Evolutionary conservation across 2,113 vertebrate genomes (phyloP), one percentile per base, ranked within the genome.

Genomic region (Ellobius talpinus): DNA sequence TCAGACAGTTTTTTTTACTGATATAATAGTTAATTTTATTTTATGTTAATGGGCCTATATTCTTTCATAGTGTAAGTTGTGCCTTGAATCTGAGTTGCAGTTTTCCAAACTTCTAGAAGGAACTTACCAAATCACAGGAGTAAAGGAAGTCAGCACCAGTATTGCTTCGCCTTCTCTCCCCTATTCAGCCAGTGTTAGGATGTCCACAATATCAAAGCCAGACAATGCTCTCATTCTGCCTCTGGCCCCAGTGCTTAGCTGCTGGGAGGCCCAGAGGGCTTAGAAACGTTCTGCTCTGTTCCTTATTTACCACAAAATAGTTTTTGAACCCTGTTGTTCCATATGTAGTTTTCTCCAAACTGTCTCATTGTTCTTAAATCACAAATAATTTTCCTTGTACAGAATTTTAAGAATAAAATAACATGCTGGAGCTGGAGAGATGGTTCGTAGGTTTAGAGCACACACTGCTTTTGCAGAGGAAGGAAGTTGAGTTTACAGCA

Each of bases 171-270:
- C 1, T 26, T 12, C 12, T n/a, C 0, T 36, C 11, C 36, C 55
- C 17, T 47, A 31, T 4, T 13, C 12, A 50, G 2, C 33, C 45
- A 50, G 50, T 13, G 45, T 17, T 88, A 31, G n/a, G 8, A 42
- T 45, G 19, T 11, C 45, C 6, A 8, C 17, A 66, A n/a, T 55
- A 58, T 50, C 21, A 36, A 89, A 45, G 5, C 33, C 31, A 5
- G n/a, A 31, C 14, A 13, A 7, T 0, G 23, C 39, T 72, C 0
- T 1, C 2, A 11, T 9, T n/a, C 63, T 42, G 39, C 12, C 70
- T 50, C 52, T 8, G 13, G 26, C 5, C 11, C 58, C 52, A 45
- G 42, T 50, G n/a, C 33, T 72, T 19, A 78, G 63, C 58, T 66
- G 21, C 3, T 7, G 2, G 26, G 73, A 73, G 58, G 74, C 58